Conservation (phyloP, 1,140 invertebrate genomes). For the Prorops nasuta region DNA sequence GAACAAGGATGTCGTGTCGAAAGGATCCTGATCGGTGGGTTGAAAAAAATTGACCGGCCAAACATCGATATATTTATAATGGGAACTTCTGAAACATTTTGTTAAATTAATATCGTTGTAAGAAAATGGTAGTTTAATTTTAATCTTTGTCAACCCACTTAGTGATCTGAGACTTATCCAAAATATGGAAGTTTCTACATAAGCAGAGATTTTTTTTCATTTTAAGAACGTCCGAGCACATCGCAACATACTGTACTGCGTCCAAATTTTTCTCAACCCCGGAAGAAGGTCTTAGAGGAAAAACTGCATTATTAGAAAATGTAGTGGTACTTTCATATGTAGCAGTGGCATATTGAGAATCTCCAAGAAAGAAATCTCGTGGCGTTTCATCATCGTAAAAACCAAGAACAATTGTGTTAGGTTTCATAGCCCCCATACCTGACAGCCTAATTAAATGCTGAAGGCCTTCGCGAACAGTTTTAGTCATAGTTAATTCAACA, state of each 20-base stretch:
- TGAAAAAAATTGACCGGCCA: constrained; percentile 92
- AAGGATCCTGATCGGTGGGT: constrained; percentile 73
- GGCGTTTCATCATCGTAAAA: constrained; percentile 81
- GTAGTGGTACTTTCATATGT: constrained; percentile 44
- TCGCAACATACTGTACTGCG: constrained; percentile 77
- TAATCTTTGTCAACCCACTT: constrained; percentile 62
- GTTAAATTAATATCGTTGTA: not conserved
- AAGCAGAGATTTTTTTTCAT: constrained; percentile 95
- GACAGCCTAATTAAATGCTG: constrained; percentile 89
- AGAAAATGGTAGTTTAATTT: not conserved
- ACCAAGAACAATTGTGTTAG: constrained; percentile 90
- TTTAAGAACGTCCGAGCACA: constrained; percentile 82
- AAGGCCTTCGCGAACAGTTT: constrained; percentile 82
- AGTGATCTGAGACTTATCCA: constrained; percentile 73
- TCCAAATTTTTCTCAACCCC: constrained; percentile 41
- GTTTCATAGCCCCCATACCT: constrained; percentile 98
- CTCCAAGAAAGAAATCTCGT: constrained; percentile 69
- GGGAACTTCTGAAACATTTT: constrained; percentile 52
- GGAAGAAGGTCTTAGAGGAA: constrained; percentile 46
- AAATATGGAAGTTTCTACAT: constrained; percentile 84
- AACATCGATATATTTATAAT: constrained; percentile 87
- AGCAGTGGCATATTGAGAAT: constrained; percentile 46
- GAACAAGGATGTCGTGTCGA: constrained; percentile 88
- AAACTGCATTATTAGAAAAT: constrained; percentile 38
- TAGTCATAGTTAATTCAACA: constrained; percentile 88